phyloP scores from a whole-genome alignment of 2,797 vertebrate species.

The Amniataba percoides region DNA sequence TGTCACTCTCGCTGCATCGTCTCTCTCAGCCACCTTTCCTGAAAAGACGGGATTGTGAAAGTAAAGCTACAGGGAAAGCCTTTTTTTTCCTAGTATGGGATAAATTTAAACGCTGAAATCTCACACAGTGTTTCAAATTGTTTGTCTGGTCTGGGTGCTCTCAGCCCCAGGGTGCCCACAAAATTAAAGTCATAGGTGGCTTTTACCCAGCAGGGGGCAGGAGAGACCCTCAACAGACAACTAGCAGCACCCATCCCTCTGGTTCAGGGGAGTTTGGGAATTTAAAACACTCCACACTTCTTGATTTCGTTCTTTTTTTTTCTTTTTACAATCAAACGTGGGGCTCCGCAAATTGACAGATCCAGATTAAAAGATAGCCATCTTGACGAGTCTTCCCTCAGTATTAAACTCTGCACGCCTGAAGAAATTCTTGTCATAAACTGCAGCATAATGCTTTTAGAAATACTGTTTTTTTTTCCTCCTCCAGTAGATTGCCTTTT shows the following conservation, averaged over 20 bases:
- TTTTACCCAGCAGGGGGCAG: slow-evolving; percentile 72
- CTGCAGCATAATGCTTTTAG: slow-evolving; percentile 3
- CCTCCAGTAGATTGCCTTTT: slow-evolving; percentile 1
- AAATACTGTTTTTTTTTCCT: slow-evolving; percentile 13
- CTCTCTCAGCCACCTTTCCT: background rate
- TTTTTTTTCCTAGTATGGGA: slow-evolving; percentile 1
- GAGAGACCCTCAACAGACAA: slow-evolving; percentile 62
- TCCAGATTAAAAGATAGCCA: slow-evolving; percentile 29
- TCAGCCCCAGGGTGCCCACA: background rate
- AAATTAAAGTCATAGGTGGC: slow-evolving; percentile 16
- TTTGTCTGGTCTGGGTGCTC: background rate
- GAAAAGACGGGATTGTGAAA: background rate
- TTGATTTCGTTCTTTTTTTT: slow-evolving; percentile 16
- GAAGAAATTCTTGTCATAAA: slow-evolving; percentile 24
- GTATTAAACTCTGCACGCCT: slow-evolving; percentile 6
- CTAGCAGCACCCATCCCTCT: background rate
- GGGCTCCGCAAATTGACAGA: slow-evolving; percentile 25
- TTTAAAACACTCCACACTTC: slow-evolving; percentile 30
- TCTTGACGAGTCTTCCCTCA: slow-evolving; percentile 45
- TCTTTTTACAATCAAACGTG: slow-evolving; percentile 31
- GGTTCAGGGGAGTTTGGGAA: slow-evolving; percentile 38
- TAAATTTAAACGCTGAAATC: slow-evolving; percentile 11
- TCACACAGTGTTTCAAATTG: slow-evolving; percentile 4
- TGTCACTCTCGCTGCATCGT: slow-evolving; percentile 3
- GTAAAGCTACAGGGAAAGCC: background rate